These are phyloP conservation scores for Agrenia bidenticulata DNA, from an alignment of 2,888 invertebrate genomes.

Conservation along the genomic window DNA sequence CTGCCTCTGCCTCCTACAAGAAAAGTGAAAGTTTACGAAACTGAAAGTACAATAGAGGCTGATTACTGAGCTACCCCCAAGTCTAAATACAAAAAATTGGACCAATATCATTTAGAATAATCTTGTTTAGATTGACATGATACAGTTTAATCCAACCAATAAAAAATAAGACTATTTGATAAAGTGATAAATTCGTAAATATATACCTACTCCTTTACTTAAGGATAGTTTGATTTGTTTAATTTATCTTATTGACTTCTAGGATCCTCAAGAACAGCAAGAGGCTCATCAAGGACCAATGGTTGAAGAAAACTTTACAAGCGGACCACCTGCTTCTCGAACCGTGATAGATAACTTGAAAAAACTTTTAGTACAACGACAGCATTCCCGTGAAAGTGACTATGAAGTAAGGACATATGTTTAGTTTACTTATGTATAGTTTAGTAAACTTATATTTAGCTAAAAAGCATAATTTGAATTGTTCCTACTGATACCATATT, in stretches of 20 bases:
- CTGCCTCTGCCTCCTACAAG: conserved; percentile 2
- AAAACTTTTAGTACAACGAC: conserved; percentile 49
- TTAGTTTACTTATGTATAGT: neutral
- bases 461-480: conserved; percentile 2
- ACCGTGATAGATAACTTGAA: conserved; percentile 52
- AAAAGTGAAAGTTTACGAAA: conserved; percentile 13
- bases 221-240: neutral
- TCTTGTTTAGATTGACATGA: no score
- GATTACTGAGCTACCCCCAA: neutral
- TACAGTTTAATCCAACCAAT: no score
- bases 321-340: conserved; percentile 49
- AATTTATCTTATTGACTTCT: neutral
- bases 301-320: conserved; percentile 40
- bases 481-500: conserved; percentile 17
- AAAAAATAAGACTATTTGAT: no score
- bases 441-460: neutral
- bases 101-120: neutral
- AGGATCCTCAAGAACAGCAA: conserved; percentile 23
- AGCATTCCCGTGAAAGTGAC: conserved; percentile 53
- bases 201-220: no score
- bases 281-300: conserved; percentile 23
- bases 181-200: no score
- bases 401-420: conserved; percentile 40
- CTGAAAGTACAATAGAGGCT: conserved; percentile 11
- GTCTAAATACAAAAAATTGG: neutral